These are phyloP conservation scores for Aricia agestis DNA, from an alignment of 1,140 invertebrate species.

Conservation along the genomic window DNA sequence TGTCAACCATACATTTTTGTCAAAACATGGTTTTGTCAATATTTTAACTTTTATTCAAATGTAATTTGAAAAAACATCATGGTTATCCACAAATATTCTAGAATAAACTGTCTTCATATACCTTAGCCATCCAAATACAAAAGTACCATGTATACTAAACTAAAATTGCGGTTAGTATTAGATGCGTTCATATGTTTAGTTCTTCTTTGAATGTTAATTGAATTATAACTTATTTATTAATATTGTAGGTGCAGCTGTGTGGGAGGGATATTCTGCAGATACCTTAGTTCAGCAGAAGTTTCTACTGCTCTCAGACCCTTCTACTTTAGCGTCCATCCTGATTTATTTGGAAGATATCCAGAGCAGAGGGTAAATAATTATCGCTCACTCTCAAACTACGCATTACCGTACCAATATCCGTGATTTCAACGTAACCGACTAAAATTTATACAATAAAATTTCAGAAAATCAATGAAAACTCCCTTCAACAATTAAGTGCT, in stretches of 20 bases:
- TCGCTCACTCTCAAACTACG: background rate
- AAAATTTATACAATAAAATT: background rate
- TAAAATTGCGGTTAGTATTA: constrained; percentile 43
- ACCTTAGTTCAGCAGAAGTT: constrained; percentile 81
- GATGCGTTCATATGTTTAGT: background rate
- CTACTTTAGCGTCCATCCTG: constrained; percentile 96
- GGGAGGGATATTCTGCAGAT: constrained; percentile 46
- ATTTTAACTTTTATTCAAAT: background rate
- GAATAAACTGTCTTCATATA: background rate
- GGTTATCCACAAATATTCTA: background rate
- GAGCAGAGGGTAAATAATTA: constrained; percentile 85
- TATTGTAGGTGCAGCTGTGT: constrained; percentile 42
- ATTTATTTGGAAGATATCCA: constrained; percentile 94
- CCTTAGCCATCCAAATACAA: background rate
- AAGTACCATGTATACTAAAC: constrained; percentile 44
- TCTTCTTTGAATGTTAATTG: background rate
- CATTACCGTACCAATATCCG: background rate
- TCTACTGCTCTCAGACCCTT: constrained; percentile 93
- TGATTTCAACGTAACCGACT: background rate
- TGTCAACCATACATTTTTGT: background rate
- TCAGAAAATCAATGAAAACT: constrained; percentile 93
- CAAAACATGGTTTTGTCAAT: background rate
- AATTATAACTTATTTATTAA: background rate
- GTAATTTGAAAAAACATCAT: background rate
- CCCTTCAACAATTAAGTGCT: constrained; percentile 90